Base-by-base conservation (phyloP, 2,888 invertebrate species). In the Apotomis turbidana region DNA sequence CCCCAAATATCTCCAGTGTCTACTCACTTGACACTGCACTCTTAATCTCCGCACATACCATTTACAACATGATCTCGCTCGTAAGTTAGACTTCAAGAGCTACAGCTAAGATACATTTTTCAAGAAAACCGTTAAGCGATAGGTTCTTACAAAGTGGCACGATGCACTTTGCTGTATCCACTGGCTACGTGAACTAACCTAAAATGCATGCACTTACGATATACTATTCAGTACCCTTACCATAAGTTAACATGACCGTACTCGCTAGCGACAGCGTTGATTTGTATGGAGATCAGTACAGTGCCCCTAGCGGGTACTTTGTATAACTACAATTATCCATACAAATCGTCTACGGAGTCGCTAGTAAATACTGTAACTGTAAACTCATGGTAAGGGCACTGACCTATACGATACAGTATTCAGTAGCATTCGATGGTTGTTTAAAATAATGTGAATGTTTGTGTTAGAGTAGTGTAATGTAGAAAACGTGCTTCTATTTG, bases 171-270 rank as follows among this genome's bases (percentile, higher is more conserved):
- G n/a, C 58, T 38, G 38, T n/a, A 5, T 36, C 46, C 55, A 66
- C 55, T 10, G 9, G 12, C 9, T 38, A 36, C 13, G 52, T 46
- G 49, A 4, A 61, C 70, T 68, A 64, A 68, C 75, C 58, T 59
- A 79, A 80, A 83, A 83, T 80, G 79, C 74, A 78, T 85, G 83
- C 85, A 84, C 84, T 84, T 80, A 75, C 75, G 76, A 78, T 82
- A 76, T 79, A 73, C 80, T 81, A 82, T 82, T 80, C 81, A 82
- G 77, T 27, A 27, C 27, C 27, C 27, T 27, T 27, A 27, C 27
- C 27, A 27, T 27, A 27, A 27, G 27, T 27, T 27, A 27, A 27
- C 27, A 2, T 27, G 27, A 27, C 27, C 27, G 27, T 27, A 27
- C 27, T 15, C 27, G 27, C 27, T 27, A 27, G 27, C 2, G 27